Evolutionary conservation across 2,797 vertebrate genomes (phyloP).

Genomic region (Acrocephalus scirpaceus): DNA sequence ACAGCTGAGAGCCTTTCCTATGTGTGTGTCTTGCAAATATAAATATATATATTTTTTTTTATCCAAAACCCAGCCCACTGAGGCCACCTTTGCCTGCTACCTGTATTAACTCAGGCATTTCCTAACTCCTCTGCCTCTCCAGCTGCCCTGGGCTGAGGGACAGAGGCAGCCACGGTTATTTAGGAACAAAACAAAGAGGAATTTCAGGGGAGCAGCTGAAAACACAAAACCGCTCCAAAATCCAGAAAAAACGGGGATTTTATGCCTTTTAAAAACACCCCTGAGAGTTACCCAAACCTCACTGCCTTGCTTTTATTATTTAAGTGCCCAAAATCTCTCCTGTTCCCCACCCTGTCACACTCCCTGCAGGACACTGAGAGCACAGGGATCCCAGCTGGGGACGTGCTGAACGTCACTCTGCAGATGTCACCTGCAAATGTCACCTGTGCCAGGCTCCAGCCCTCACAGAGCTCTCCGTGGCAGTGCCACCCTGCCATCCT

Average conservation of each 20-base stretch:
- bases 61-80: background rate
- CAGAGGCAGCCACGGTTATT: background rate
- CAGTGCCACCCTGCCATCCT: background rate
- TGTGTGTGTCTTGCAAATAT: background rate
- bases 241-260: background rate
- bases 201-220: background rate
- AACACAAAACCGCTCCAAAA: background rate
- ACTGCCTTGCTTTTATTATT: fast-evolving
- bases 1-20: background rate
- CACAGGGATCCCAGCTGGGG: background rate
- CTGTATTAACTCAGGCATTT: background rate
- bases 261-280: background rate
- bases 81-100: background rate
- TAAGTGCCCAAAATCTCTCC: background rate
- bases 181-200: background rate
- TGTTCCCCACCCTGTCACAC: background rate
- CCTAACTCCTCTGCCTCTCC: background rate
- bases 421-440: background rate
- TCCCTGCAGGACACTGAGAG: background rate
- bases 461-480: fast-evolving
- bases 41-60: background rate
- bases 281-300: background rate
- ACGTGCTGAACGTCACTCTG: fast-evolving
- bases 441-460: background rate
- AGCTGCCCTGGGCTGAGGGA: background rate